Conservation (phyloP, 2,888 invertebrate species). For the Cacoxenus indagator region DNA sequence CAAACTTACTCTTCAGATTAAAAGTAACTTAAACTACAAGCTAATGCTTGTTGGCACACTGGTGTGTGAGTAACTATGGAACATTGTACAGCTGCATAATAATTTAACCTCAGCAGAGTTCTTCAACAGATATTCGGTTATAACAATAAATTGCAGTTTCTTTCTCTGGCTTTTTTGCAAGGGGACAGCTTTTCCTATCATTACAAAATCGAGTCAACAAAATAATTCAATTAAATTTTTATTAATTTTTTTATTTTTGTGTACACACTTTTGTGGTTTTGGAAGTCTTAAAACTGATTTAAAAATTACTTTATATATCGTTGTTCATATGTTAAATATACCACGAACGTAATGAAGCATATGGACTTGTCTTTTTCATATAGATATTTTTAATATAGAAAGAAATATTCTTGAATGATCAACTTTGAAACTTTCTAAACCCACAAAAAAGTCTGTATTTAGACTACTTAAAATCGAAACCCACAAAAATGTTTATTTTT, state of each 20-base stretch:
- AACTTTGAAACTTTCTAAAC: slow-evolving; percentile 49
- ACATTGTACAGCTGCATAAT: too few species aligned
- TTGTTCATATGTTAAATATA: slow-evolving; percentile 29
- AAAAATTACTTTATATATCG: neutral
- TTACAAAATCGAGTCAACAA: too few species aligned
- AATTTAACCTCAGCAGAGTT: too few species aligned
- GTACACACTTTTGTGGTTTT: slow-evolving; percentile 1
- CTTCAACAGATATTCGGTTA: too few species aligned
- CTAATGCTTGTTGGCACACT: too few species aligned
- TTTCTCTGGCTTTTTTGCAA: too few species aligned
- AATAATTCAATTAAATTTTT: slow-evolving; percentile 32
- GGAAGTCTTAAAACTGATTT: neutral
- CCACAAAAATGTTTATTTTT: slow-evolving; percentile 37
- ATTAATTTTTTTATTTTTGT: slow-evolving; percentile 33
- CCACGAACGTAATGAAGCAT: neutral
- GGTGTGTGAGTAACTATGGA: too few species aligned
- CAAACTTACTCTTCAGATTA: too few species aligned
- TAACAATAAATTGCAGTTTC: too few species aligned
- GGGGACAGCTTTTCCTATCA: too few species aligned
- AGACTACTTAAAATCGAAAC: slow-evolving; percentile 52
- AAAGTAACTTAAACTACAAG: too few species aligned
- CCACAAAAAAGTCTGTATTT: slow-evolving; percentile 58
- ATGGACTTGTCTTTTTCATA: too few species aligned
- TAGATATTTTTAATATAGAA: slow-evolving; percentile 45
- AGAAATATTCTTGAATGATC: slow-evolving; percentile 9